Conservation (phyloP, 1,140 invertebrate species). For the Drosophila ogumai region DNA sequence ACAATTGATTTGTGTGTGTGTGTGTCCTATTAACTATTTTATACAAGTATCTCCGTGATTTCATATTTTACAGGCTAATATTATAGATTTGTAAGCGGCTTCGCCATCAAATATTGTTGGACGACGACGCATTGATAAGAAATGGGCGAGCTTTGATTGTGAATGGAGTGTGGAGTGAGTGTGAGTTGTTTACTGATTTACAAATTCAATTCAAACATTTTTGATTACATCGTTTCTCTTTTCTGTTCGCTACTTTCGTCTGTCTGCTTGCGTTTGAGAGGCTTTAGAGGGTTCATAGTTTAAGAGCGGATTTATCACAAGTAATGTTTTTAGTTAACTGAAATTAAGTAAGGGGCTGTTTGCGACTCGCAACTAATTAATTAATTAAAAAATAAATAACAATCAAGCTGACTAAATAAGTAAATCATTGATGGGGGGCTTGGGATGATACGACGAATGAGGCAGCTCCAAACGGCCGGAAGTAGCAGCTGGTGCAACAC, state of each 20-base stretch:
- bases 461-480: constrained; percentile 25
- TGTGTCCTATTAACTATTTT: constrained; percentile 60
- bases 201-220: constrained; percentile 41
- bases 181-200: constrained; percentile 30
- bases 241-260: constrained; percentile 14
- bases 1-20: constrained; percentile 43
- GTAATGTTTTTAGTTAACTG: constrained; percentile 24
- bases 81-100: constrained; percentile 57
- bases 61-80: constrained; percentile 63
- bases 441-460: constrained; percentile 25
- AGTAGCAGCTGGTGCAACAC: constrained; percentile 44
- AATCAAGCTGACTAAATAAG: constrained; percentile 68
- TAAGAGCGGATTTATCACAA: constrained; percentile 54
- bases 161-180: constrained; percentile 16
- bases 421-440: constrained; percentile 43
- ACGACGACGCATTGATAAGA: constrained; percentile 66
- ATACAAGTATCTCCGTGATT: constrained; percentile 49
- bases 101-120: constrained; percentile 70
- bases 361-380: constrained; percentile 31
- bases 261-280: constrained; percentile 11
- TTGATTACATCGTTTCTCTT: constrained; percentile 14
- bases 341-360: constrained; percentile 33
- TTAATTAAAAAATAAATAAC: constrained; percentile 77
- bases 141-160: constrained; percentile 15
- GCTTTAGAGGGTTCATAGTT: constrained; percentile 19